Evolutionary conservation across 2,888 invertebrate species (phyloP).

Genomic region (Sesamia inferens): DNA sequence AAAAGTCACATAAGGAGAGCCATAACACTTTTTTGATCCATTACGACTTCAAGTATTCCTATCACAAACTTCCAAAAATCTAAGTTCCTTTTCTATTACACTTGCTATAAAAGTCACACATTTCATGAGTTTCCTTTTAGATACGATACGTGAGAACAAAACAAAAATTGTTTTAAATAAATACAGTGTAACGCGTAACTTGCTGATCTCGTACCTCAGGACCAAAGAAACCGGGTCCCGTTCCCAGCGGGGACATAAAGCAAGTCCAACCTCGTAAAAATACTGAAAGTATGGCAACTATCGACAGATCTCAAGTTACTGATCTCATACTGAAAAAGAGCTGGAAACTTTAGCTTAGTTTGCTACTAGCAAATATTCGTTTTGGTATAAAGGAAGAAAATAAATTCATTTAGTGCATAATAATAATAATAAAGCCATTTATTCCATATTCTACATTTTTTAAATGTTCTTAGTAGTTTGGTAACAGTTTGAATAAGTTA

Average conservation of each 20-base stretch:
- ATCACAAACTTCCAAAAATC: neutral
- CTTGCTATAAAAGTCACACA: neutral
- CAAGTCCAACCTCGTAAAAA: constrained; percentile 67
- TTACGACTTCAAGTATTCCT: neutral
- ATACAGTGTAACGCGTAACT: constrained; percentile 49
- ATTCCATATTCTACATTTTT: too few species aligned
- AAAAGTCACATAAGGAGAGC: neutral
- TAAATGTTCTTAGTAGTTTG: too few species aligned
- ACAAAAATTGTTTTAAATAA: constrained; percentile 57
- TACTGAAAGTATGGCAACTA: constrained; percentile 56
- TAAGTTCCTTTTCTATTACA: neutral
- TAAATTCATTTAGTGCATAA: too few species aligned
- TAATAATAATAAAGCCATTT: too few species aligned
- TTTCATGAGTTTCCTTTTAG: neutral
- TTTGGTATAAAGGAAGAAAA: neutral
- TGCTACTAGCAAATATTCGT: constrained; percentile 15
- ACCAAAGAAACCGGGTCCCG: constrained; percentile 55
- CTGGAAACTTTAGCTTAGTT: constrained; percentile 39
- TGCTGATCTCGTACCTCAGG: constrained; percentile 22
- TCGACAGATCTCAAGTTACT: constrained; percentile 61
- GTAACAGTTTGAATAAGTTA: too few species aligned
- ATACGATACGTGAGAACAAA: constrained; percentile 3
- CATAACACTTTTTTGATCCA: neutral
- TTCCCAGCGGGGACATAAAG: constrained; percentile 66
- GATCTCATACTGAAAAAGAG: constrained; percentile 33